A percentile compares a stretch with the other conserved stretches of the same genome.
phyloP scores from a whole-genome alignment of 2,888 invertebrate species.

The Limnephilus auricula region DNA sequence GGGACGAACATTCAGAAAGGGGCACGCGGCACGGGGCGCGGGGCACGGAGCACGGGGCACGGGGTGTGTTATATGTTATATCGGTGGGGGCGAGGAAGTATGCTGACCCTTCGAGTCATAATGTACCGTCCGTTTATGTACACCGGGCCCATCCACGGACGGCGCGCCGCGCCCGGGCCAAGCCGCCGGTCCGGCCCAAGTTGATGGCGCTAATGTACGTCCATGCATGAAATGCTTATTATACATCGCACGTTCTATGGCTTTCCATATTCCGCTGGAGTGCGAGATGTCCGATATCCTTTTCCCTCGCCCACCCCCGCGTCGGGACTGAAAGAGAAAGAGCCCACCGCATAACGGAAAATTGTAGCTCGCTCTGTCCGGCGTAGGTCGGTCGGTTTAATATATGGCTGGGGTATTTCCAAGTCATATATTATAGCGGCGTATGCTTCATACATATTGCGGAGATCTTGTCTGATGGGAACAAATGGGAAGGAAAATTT shows the following conservation, averaged over 20 bases:
- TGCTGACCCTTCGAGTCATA: conserved; percentile 78
- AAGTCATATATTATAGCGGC: conserved; percentile 79
- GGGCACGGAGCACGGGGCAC: too few relatives aligned
- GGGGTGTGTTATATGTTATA: conserved; percentile 56
- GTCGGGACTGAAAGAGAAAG: conserved; percentile 70
- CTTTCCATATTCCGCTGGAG: conserved; percentile 69
- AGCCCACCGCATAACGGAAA: conserved; percentile 78
- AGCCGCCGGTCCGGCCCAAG: conserved; percentile 37
- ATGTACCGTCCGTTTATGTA: conserved; percentile 80
- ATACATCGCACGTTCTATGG: conserved; percentile 78
- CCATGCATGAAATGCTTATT: conserved; percentile 81
- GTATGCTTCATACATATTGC: conserved; percentile 76
- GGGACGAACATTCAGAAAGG: conserved; percentile 33
- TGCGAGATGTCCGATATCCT: conserved; percentile 70
- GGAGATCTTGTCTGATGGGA: conserved; percentile 78
- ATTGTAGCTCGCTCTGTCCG: conserved; percentile 80
- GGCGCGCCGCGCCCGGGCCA: conserved; percentile 70
- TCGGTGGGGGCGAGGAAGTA: conserved; percentile 68
- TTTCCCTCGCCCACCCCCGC: conserved; percentile 71
- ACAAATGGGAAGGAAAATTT: conserved; percentile 79
- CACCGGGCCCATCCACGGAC: conserved; percentile 72
- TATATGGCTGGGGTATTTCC: conserved; percentile 80
- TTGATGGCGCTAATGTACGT: conserved; percentile 68
- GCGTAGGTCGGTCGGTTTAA: conserved; percentile 77
- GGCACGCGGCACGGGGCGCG: not conserved